Conservation (phyloP, 1,140 invertebrate genomes). For the Sesamia nonagrioides region DNA sequence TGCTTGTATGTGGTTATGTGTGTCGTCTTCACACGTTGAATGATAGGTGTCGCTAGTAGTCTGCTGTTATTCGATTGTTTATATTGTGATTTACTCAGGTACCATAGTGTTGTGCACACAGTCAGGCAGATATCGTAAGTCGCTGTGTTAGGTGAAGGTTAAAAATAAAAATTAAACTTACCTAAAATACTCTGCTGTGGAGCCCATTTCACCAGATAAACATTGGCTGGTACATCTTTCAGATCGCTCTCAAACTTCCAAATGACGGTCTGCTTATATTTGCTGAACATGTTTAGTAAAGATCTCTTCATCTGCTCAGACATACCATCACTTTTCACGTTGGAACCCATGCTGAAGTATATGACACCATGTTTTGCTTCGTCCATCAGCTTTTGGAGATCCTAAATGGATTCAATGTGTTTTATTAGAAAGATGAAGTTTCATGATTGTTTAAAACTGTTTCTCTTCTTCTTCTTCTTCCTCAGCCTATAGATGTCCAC, state of each 20-base stretch:
- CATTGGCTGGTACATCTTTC: conserved; percentile 88
- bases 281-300: conserved; percentile 86
- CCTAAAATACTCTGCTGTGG: conserved; percentile 91
- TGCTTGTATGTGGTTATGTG: no score
- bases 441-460: no score
- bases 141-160: no score
- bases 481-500: no score
- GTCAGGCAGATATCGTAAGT: no score
- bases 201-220: conserved; percentile 90
- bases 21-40: no score
- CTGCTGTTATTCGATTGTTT: no score
- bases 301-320: conserved; percentile 77
- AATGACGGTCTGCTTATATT: conserved; percentile 89
- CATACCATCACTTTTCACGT: conserved; percentile 86
- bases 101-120: no score
- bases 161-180: no score
- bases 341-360: conserved; percentile 90
- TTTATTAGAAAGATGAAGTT: neutral
- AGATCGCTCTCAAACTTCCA: conserved; percentile 90
- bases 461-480: no score
- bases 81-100: no score
- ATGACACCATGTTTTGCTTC: conserved; percentile 88
- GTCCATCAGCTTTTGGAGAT: conserved; percentile 88
- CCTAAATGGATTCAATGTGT: conserved; percentile 56
- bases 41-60: no score